A percentile compares a stretch with the other conserved stretches of the same genome.
phyloP scores from a whole-genome alignment of 2,888 invertebrate species.

The Ornithoptera alexandrae region DNA sequence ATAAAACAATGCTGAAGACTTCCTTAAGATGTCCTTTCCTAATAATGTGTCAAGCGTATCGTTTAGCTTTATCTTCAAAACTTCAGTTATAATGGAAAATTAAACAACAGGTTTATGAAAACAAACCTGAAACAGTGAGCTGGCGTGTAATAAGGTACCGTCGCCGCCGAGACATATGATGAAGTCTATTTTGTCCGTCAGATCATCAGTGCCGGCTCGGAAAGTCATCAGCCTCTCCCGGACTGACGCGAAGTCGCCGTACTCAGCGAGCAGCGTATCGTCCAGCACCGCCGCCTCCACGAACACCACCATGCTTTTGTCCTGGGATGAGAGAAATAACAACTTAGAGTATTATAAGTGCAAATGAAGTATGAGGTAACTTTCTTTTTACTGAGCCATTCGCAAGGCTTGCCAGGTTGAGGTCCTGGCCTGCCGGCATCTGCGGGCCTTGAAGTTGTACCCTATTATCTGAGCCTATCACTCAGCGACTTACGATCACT shows the following conservation, averaged over 20 bases:
- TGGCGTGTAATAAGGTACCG: slow-evolving; percentile 97
- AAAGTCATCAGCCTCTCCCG: slow-evolving; percentile 92
- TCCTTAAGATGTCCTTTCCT: background rate
- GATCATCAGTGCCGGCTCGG: slow-evolving; percentile 94
- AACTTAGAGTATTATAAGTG: background rate
- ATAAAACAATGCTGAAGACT: no score
- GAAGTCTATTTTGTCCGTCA: slow-evolving; percentile 98
- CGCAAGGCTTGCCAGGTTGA: no score
- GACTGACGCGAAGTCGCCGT: slow-evolving; percentile 86
- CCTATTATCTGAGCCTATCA: no score
- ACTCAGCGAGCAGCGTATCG: slow-evolving; percentile 87
- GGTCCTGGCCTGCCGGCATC: no score
- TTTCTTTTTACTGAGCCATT: background rate
- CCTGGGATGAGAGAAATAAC: slow-evolving; percentile 76
- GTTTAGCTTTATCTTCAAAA: background rate
- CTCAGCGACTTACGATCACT: no score
- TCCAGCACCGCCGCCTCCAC: slow-evolving; percentile 95
- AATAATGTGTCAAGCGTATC: background rate
- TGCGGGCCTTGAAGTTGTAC: no score
- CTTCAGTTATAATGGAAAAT: no score
- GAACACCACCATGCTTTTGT: slow-evolving; percentile 97
- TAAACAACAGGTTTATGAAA: background rate
- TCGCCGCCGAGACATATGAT: slow-evolving; percentile 98
- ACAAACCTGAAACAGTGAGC: slow-evolving; percentile 88
- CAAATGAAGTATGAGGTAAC: background rate